phyloP scores from a whole-genome alignment of 2,888 invertebrate species.

The Prosapia bicincta region DNA sequence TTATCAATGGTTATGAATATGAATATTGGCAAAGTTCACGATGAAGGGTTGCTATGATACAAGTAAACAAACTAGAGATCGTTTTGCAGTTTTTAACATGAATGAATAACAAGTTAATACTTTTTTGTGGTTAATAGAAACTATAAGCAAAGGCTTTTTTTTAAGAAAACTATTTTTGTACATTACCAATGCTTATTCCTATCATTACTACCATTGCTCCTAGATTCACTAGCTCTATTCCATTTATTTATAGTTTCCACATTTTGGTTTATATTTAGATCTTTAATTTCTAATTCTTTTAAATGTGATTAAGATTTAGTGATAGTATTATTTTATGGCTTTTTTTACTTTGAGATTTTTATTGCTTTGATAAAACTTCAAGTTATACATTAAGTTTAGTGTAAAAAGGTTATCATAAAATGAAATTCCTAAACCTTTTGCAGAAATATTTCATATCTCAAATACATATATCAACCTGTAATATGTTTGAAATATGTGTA shows the following conservation, averaged over 20 bases:
- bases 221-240: background rate
- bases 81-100: too few relatives aligned
- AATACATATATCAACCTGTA: background rate
- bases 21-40: too few relatives aligned
- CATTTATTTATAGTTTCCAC: background rate
- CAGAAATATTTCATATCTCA: background rate
- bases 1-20: background rate
- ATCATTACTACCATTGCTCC: too few relatives aligned
- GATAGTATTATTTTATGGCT: background rate
- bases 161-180: background rate
- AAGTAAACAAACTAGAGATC: background rate
- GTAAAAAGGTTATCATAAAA: background rate
- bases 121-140: too few relatives aligned
- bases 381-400: background rate
- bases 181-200: too few relatives aligned
- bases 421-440: background rate
- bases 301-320: too few relatives aligned
- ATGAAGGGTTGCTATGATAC: background rate
- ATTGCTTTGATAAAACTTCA: background rate
- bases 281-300: too few relatives aligned
- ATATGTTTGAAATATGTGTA: slow-evolving; percentile 13
- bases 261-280: background rate
- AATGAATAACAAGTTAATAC: too few relatives aligned
- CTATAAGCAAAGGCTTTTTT: background rate
- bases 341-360: background rate